A percentile compares a stretch with the other conserved stretches of the same genome.
Conservation (phyloP, 1,140 invertebrate species). For the Zaprionus inermis region DNA sequence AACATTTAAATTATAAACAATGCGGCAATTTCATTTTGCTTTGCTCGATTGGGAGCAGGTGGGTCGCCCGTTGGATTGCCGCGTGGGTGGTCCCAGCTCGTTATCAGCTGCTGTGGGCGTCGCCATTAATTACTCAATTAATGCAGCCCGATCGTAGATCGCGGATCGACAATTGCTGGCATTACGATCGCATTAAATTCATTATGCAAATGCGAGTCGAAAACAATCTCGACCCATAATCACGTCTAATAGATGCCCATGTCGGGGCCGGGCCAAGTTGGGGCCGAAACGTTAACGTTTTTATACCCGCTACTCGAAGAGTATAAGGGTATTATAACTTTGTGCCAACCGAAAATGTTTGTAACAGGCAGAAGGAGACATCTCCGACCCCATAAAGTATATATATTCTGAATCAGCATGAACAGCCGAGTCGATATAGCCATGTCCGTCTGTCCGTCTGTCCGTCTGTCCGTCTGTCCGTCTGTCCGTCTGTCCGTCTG, state of each 20-base stretch:
- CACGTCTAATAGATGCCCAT: constrained; percentile 64
- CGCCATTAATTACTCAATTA: constrained; percentile 80
- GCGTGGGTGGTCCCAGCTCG: constrained; percentile 63
- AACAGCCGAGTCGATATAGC: no score
- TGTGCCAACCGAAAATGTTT: no score
- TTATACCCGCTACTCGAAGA: no score
- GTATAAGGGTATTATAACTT: no score
- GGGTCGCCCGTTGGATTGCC: constrained; percentile 10
- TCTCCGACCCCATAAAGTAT: no score
- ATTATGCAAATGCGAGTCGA: constrained; percentile 69
- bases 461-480: no score
- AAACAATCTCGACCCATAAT: constrained; percentile 66
- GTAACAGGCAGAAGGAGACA: no score
- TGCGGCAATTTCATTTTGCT: constrained; percentile 17
- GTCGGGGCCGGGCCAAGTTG: constrained; percentile 14
- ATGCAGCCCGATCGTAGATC: constrained; percentile 28
- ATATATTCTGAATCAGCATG: no score
- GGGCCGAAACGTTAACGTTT: constrained; percentile 36
- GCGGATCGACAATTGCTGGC: constrained; percentile 55
- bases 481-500: no score
- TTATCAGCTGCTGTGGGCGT: constrained; percentile 60
- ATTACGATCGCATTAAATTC: constrained; percentile 73
- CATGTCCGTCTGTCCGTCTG: no score
- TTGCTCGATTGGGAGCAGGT: neutral
- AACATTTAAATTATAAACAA: constrained; percentile 77